These are phyloP conservation scores for Cynoglossus semilaevis DNA, from an alignment of 2,113 vertebrate species.

Conservation along the genomic window DNA sequence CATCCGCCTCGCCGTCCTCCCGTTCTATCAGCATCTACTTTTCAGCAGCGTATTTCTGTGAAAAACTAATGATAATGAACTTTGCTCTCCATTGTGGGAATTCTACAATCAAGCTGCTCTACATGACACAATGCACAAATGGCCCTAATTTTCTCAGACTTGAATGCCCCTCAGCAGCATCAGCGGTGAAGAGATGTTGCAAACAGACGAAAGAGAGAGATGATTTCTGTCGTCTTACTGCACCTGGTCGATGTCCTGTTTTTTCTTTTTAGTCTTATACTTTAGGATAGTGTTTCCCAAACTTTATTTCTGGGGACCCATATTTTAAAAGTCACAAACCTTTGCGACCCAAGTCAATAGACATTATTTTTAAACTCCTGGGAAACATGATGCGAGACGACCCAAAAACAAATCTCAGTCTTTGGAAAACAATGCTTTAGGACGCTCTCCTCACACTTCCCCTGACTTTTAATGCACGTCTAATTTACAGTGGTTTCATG, in stretches of 20 bases:
- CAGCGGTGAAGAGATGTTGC: constrained; percentile 29
- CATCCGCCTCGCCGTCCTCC: constrained; percentile 6
- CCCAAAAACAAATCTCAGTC: too few species aligned
- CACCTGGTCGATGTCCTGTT: background rate
- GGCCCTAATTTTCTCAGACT: constrained; percentile 61
- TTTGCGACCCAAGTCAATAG: too few species aligned
- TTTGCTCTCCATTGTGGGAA: constrained; percentile 64
- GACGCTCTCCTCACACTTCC: too few species aligned
- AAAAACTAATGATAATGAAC: constrained; percentile 70
- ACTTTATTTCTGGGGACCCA: too few species aligned
- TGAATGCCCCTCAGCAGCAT: constrained; percentile 51
- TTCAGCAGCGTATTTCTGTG: constrained; percentile 50
- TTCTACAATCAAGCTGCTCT: constrained; percentile 66
- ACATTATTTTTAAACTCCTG: too few species aligned
- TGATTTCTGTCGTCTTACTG: constrained; percentile 19
- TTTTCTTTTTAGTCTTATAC: constrained; percentile 1
- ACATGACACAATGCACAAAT: constrained; percentile 49
- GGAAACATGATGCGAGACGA: too few species aligned
- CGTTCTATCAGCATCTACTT: constrained; percentile 49
- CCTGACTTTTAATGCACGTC: too few species aligned
- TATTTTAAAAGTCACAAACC: too few species aligned
- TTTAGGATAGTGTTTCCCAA: too few species aligned
- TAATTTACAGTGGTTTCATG: too few species aligned
- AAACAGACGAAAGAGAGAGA: constrained; percentile 44
- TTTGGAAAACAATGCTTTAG: too few species aligned